Evolutionary conservation across 2,797 vertebrate species (phyloP).

Genomic region (Streptopelia turtur): DNA sequence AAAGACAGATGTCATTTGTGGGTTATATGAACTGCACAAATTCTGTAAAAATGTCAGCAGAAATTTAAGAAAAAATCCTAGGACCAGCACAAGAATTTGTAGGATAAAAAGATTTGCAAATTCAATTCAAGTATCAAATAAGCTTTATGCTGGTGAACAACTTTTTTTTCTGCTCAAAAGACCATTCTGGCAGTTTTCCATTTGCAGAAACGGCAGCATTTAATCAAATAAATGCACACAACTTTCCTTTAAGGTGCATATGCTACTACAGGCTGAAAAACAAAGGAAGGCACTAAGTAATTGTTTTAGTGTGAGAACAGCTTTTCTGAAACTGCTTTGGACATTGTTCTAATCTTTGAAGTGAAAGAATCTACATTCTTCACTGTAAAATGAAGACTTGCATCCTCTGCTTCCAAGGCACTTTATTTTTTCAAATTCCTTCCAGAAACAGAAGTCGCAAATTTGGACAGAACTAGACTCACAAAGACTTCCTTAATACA

Average conservation of each 20-base stretch:
- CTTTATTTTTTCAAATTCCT: background rate
- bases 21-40: background rate
- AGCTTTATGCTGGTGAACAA: background rate
- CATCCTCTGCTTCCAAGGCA: background rate
- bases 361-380: background rate
- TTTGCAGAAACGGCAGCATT: background rate
- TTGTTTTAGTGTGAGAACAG: background rate
- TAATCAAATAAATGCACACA: background rate
- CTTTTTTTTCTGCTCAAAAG: background rate
- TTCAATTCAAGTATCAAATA: background rate
- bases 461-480: background rate
- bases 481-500: background rate
- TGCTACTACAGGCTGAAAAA: background rate
- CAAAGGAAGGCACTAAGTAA: background rate
- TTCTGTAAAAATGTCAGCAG: background rate
- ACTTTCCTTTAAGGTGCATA: accelerated
- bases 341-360: background rate
- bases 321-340: background rate
- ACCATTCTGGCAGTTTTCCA: background rate
- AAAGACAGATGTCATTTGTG: background rate
- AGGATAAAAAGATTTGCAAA: background rate
- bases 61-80: background rate
- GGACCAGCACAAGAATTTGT: background rate
- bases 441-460: background rate
- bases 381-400: background rate